Base-by-base conservation (phyloP, 2,113 vertebrate species). In the Brachyhypopomus occidentalis region DNA sequence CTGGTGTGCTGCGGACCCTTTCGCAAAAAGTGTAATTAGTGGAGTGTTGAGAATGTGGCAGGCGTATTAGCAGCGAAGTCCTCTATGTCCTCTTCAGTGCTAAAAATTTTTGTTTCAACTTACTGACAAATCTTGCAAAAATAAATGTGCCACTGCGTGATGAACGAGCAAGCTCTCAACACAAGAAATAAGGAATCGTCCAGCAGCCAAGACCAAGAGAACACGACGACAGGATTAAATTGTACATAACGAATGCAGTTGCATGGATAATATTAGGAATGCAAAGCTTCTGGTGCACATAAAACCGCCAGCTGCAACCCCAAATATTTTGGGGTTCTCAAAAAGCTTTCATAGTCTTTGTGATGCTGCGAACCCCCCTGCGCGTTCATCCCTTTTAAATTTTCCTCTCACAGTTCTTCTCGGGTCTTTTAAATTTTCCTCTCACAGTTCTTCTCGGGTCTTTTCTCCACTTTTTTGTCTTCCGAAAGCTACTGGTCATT, bases 301-400 rank as follows among this genome's bases (percentile, higher is more conserved):
- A 52, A 14, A 14, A 52, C 14, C 90, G 81, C 82, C 84, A 76
- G 80, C 80, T 83, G 87, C 85, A 84, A 82, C 86, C 89, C 81
- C 83, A 38, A 77, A 88, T 86, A 89, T 89, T 87, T 88, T 85
- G 55, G 87, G 88, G 84, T 89, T 86, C 84, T 88, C 86, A 87
- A 87, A 89, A 90, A 89, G 79, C 84, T 90, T 88, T 87, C 89
- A 83, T 89, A 89, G 88, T 89, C 90, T 91, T 91, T 91, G 90
- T 93, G 92, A 91, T 94, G 93, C 89, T 88, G 88, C 89, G 89
- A 83, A 79, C 89, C 89, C 89, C 89, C 80, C 77, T 85, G 69
- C 80, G 59, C 77, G 45, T 77, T 80, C 81, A 77, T 59, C 76
- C 63, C 67, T 60, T 48, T 52, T 14, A 52, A 52, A 14, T 52